Conservation (phyloP, 2,888 invertebrate genomes). For the Artemia sinica region DNA sequence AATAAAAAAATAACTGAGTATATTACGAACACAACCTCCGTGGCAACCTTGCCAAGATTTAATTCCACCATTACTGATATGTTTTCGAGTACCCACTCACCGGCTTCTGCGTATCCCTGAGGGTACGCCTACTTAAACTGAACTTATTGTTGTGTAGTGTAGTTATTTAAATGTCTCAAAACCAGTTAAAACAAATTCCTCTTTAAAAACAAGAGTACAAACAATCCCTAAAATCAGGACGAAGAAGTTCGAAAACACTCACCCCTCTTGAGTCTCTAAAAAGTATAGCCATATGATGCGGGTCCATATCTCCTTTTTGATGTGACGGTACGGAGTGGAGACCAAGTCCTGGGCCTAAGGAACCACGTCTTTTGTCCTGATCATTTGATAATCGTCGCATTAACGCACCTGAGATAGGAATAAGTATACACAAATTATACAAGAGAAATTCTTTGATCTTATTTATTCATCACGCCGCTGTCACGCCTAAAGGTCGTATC, state of each 20-base stretch:
- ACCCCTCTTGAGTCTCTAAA: conserved; percentile 85
- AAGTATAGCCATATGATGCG: conserved; percentile 71
- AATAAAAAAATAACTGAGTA: too few relatives aligned
- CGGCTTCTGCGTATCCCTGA: too few relatives aligned
- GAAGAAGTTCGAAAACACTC: conserved; percentile 32
- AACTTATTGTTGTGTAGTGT: too few relatives aligned
- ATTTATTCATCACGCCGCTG: background rate
- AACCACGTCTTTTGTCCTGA: conserved; percentile 56
- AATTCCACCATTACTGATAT: too few relatives aligned
- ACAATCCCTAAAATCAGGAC: too few relatives aligned
- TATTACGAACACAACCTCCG: too few relatives aligned
- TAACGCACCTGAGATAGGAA: conserved; percentile 25
- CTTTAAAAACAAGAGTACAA: too few relatives aligned
- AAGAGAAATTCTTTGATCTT: background rate
- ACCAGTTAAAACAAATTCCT: too few relatives aligned
- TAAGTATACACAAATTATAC: conserved; percentile 7
- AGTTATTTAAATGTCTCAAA: too few relatives aligned
- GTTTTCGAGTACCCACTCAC: too few relatives aligned
- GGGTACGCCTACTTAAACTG: too few relatives aligned
- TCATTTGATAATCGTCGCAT: conserved; percentile 55
- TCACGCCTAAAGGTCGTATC: background rate
- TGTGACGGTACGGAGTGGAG: conserved; percentile 42
- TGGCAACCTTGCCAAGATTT: too few relatives aligned
- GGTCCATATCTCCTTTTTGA: conserved; percentile 62
- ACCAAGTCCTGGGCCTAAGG: conserved; percentile 46